These are phyloP conservation scores for Rhinoraja longicauda DNA, from an alignment of 2,797 vertebrate species.

Conservation along the genomic window DNA sequence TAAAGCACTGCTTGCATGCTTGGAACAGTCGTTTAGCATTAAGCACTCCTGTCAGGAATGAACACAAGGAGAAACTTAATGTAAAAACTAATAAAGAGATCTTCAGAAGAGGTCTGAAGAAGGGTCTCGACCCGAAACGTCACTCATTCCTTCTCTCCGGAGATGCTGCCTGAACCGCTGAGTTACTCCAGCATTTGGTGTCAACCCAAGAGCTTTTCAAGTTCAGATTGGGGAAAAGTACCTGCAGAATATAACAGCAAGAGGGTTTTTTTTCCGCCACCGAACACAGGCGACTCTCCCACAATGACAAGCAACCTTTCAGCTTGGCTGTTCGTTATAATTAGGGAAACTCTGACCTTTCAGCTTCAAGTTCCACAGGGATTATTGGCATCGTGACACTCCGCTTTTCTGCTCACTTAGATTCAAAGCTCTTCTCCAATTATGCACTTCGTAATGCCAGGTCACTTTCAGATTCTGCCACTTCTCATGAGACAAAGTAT, in stretches of 20 bases:
- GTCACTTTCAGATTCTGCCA: background rate
- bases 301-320: background rate
- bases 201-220: background rate
- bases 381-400: background rate
- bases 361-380: background rate
- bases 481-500: background rate
- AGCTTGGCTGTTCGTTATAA: background rate
- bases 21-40: background rate
- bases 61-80: background rate
- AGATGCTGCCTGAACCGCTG: too few species aligned
- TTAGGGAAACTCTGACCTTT: background rate
- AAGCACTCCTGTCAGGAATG: background rate
- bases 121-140: too few species aligned
- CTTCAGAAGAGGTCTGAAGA: background rate
- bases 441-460: background rate
- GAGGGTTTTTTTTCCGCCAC: background rate
- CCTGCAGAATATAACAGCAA: background rate
- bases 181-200: too few species aligned
- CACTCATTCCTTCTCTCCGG: too few species aligned
- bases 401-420: background rate
- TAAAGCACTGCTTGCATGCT: background rate
- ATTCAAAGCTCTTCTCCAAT: constrained; percentile 4
- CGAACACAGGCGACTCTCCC: background rate
- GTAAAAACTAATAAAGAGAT: background rate
- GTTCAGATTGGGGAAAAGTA: background rate